These are phyloP conservation scores for Nettapus auritus DNA, from an alignment of 2,113 vertebrate species.

Conservation along the genomic window DNA sequence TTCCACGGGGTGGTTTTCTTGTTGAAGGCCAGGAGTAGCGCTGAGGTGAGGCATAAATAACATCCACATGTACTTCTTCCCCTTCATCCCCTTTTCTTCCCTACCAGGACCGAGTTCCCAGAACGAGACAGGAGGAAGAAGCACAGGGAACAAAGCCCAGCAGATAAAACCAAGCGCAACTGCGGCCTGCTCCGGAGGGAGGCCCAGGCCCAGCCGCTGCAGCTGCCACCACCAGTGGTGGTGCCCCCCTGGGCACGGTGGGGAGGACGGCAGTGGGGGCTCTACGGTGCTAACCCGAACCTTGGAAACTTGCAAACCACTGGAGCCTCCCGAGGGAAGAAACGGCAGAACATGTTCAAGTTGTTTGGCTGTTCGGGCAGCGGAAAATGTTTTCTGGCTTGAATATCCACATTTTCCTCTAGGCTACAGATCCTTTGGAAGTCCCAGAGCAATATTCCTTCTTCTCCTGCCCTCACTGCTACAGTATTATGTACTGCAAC, in stretches of 20 bases:
- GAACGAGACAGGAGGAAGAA: not conserved
- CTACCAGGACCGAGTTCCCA: not conserved
- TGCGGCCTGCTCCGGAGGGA: not conserved
- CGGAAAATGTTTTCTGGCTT: not conserved
- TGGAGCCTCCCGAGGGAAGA: not conserved
- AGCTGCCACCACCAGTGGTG: not conserved
- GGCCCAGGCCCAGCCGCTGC: not conserved
- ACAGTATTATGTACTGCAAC: not conserved
- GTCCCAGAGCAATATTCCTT: not conserved
- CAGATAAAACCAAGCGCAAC: not conserved
- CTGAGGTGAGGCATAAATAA: not conserved
- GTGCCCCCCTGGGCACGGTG: too few species aligned
- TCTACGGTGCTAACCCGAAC: not conserved
- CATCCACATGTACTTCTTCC: not conserved
- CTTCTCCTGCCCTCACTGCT: not conserved
- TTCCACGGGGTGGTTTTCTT: not conserved
- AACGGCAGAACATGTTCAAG: not conserved
- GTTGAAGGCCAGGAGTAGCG: not conserved
- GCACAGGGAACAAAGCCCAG: not conserved
- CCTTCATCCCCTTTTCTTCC: too few species aligned
- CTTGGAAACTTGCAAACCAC: not conserved
- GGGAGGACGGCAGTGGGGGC: too few species aligned
- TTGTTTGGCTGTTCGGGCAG: not conserved
- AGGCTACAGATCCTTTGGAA: not conserved
- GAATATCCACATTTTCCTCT: not conserved